Percentiles rank a stretch among this genome's conserved stretches.
Evolutionary conservation across 2,888 invertebrate species (phyloP).

Genomic region (Frankliniella intonsa): DNA sequence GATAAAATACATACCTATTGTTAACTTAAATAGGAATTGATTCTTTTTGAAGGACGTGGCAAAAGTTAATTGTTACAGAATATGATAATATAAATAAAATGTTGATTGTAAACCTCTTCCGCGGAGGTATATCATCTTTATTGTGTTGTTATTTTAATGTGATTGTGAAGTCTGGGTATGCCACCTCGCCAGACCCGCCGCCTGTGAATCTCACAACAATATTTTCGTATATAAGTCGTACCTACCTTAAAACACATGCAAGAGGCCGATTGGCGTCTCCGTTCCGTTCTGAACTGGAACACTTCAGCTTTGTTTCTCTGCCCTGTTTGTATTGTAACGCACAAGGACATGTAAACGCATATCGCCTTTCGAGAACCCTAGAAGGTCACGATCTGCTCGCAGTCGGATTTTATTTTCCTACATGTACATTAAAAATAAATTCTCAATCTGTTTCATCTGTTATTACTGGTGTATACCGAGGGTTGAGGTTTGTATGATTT

Average conservation of each 20-base stretch:
- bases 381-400: neutral
- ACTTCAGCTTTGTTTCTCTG: no score
- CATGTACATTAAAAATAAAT: neutral
- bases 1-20: neutral
- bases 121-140: neutral
- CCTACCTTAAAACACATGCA: no score
- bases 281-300: no score
- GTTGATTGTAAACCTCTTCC: neutral
- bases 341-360: no score
- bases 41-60: neutral
- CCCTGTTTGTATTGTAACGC: no score
- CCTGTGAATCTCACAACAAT: neutral
- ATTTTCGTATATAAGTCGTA: no score
- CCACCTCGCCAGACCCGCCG: neutral
- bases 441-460: neutral
- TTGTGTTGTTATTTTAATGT: neutral
- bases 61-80: neutral
- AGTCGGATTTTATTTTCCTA: slow-evolving; percentile 22
- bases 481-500: slow-evolving; percentile 2
- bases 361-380: no score
- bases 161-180: neutral
- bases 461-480: slow-evolving; percentile 1
- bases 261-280: no score
- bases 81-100: neutral
- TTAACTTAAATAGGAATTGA: slow-evolving; percentile 10